phyloP scores from a whole-genome alignment of 2,888 invertebrate genomes.

The Ommatoiulus sabulosus region DNA sequence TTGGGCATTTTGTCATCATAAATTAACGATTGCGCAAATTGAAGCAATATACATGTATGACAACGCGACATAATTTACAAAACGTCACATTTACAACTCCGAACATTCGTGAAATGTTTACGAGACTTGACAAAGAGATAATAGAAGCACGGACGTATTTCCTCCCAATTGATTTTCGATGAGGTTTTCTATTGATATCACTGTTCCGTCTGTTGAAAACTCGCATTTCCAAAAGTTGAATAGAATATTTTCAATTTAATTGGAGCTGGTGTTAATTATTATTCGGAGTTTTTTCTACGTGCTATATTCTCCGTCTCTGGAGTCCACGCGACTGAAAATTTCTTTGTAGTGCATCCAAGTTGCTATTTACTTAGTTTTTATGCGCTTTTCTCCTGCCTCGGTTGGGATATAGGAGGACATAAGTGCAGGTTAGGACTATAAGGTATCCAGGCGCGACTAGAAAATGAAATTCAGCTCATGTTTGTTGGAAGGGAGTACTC shows the following conservation, averaged over 20 bases:
- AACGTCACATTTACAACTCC: no score
- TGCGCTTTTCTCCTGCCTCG: neutral
- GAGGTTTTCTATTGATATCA: no score
- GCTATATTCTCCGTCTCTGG: neutral
- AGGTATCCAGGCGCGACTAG: conserved; percentile 36
- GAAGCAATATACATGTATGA: no score
- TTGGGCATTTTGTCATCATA: no score
- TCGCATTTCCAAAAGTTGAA: no score
- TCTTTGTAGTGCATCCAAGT: neutral
- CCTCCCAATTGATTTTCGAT: no score
- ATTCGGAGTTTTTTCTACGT: neutral
- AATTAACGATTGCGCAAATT: no score
- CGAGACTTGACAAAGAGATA: no score
- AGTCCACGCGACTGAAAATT: conserved; percentile 17
- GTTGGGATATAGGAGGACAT: conserved; percentile 30
- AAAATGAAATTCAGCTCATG: conserved; percentile 31
- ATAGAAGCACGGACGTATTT: no score
- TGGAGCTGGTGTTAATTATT: neutral
- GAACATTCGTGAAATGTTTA: no score
- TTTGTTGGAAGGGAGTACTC: conserved; percentile 32
- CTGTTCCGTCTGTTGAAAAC: no score
- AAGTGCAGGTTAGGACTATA: conserved; percentile 36
- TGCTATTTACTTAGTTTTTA: conserved; percentile 21
- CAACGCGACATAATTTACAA: no score
- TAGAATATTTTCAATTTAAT: neutral